Evolutionary conservation across 2,113 vertebrate species (phyloP).

Genomic region (Petaurus breviceps): DNA sequence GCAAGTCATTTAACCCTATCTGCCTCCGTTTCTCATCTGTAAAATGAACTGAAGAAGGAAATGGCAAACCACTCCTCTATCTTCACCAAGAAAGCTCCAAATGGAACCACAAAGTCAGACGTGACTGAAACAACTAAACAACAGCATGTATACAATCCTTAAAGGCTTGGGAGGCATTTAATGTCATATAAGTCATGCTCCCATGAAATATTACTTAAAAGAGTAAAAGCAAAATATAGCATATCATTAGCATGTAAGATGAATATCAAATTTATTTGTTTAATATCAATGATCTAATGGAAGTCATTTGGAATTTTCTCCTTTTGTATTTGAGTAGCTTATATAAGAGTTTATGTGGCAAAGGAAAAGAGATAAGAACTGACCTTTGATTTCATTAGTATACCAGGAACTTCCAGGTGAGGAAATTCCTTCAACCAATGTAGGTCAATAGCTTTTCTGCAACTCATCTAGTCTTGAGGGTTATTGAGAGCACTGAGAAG

Average conservation of each 20-base stretch:
- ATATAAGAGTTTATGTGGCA: too few species aligned
- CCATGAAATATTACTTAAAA: background rate
- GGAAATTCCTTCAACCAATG: background rate
- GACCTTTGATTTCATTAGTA: background rate
- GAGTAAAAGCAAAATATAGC: background rate
- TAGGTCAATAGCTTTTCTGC: background rate
- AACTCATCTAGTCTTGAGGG: too few species aligned
- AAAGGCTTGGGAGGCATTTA: conserved; percentile 1
- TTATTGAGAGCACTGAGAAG: background rate
- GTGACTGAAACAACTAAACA: too few species aligned
- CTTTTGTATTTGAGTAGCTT: too few species aligned
- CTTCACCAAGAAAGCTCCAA: background rate
- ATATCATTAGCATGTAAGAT: background rate
- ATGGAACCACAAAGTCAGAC: too few species aligned
- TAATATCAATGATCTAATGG: background rate
- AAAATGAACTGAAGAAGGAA: background rate
- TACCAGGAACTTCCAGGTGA: background rate
- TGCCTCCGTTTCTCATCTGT: background rate
- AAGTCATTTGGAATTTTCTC: background rate
- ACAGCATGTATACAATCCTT: background rate
- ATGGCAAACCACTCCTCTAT: background rate
- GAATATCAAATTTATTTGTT: background rate
- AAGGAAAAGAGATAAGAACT: background rate
- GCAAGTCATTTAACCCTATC: background rate
- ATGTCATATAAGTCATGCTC: background rate